These are phyloP conservation scores for Silvanus unidentatus DNA, from an alignment of 2,888 invertebrate genomes.

Conservation along the genomic window DNA sequence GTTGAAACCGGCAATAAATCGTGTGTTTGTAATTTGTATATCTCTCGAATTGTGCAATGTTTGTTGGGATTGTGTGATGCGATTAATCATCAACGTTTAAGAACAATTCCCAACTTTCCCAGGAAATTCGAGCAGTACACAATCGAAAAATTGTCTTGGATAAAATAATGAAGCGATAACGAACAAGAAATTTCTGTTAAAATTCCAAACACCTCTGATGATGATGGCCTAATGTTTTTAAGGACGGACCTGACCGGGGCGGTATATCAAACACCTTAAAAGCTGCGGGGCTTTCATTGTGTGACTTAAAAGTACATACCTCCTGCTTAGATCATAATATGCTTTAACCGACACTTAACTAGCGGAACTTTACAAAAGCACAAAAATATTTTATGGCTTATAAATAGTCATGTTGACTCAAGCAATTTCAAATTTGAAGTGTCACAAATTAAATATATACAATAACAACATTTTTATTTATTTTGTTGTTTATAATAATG, in stretches of 20 bases:
- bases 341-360: slow-evolving; percentile 44
- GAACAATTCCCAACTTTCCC: too few relatives aligned
- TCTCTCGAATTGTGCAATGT: too few relatives aligned
- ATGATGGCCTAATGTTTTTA: too few relatives aligned
- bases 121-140: too few relatives aligned
- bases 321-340: slow-evolving; percentile 44
- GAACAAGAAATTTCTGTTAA: too few relatives aligned
- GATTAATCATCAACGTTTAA: too few relatives aligned
- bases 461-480: slow-evolving; percentile 23
- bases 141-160: too few relatives aligned
- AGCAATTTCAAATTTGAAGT: slow-evolving; percentile 22
- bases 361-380: slow-evolving; percentile 41
- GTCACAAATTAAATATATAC: slow-evolving; percentile 24
- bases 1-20: too few relatives aligned
- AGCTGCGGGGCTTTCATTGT: slow-evolving; percentile 43
- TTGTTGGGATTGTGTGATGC: too few relatives aligned
- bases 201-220: too few relatives aligned
- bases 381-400: slow-evolving; percentile 38
- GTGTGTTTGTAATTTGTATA: too few relatives aligned
- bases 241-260: slow-evolving; percentile 37
- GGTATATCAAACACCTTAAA: slow-evolving; percentile 42
- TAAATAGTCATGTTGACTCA: slow-evolving; percentile 33
- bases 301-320: slow-evolving; percentile 44
- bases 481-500: slow-evolving; percentile 13
- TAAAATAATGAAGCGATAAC: too few relatives aligned